A percentile compares a stretch with the other conserved stretches of the same genome.
Conservation (phyloP, 2,888 invertebrate species). For the Melieria crassipennis region DNA sequence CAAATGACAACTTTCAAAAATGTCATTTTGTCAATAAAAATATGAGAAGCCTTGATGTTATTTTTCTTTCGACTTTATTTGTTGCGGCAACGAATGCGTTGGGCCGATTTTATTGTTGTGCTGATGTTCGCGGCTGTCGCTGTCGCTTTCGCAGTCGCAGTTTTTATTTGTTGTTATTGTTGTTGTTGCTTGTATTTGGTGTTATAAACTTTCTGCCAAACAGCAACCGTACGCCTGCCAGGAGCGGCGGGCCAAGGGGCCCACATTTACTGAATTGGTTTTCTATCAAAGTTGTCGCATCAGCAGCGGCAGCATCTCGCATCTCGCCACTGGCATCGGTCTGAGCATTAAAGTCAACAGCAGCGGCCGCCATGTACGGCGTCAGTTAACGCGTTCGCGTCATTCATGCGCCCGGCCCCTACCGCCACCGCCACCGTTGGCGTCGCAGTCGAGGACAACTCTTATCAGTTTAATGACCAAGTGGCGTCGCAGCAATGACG, state of each 20-base stretch:
- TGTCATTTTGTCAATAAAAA: slow-evolving; percentile 41
- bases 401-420: too few species aligned
- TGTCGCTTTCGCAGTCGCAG: neutral
- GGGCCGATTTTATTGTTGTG: too few species aligned
- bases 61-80: slow-evolving; percentile 23
- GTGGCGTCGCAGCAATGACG: slow-evolving; percentile 53
- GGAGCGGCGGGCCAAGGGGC: slow-evolving; percentile 11
- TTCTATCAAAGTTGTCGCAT: slow-evolving; percentile 11
- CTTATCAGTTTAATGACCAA: slow-evolving; percentile 62
- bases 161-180: neutral
- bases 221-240: too few species aligned
- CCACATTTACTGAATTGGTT: slow-evolving; percentile 25
- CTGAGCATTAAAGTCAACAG: neutral
- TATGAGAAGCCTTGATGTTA: slow-evolving; percentile 30
- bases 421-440: neutral
- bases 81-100: neutral
- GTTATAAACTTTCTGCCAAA: neutral
- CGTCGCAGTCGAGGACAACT: slow-evolving; percentile 18
- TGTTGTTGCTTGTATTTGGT: neutral
- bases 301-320: neutral
- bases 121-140: neutral
- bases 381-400: slow-evolving; percentile 19
- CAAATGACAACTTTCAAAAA: slow-evolving; percentile 16
- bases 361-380: too few species aligned
- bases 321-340: neutral